Conservation (phyloP, 2,797 vertebrate genomes). For the Microctenopoma steveboyesi region DNA sequence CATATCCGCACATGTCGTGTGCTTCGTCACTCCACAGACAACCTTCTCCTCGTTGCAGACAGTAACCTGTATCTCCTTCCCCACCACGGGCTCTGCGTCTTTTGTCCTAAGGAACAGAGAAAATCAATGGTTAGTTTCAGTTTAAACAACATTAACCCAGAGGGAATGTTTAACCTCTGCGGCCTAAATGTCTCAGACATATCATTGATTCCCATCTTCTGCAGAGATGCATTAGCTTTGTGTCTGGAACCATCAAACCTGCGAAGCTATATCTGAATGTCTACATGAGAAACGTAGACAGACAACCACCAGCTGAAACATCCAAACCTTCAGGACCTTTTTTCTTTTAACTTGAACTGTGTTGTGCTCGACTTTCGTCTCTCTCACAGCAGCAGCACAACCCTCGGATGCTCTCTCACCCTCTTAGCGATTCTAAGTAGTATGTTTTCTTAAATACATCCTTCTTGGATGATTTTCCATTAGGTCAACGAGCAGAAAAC, state of each 20-base stretch:
- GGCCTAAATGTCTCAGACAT: no score
- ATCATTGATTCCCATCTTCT: no score
- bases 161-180: no score
- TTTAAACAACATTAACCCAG: not conserved
- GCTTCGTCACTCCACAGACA: conserved; percentile 93
- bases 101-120: conserved; percentile 75
- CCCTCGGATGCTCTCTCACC: not conserved
- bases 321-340: no score
- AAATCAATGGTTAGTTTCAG: conserved; percentile 8
- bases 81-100: conserved; percentile 83
- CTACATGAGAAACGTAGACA: no score
- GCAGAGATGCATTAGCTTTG: no score
- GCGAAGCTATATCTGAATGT: no score
- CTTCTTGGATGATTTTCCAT: conserved; percentile 52
- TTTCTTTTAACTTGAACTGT: no score
- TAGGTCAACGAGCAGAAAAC: conserved; percentile 66
- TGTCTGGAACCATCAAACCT: no score
- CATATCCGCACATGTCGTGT: conserved; percentile 91
- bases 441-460: conserved; percentile 39
- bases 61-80: conserved; percentile 92
- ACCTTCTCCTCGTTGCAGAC: conserved; percentile 96
- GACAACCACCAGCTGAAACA: no score
- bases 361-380: no score
- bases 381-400: not conserved
- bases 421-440: conserved; percentile 2